Base-by-base conservation (phyloP, 1,140 invertebrate species). In the Chymomyza costata region DNA sequence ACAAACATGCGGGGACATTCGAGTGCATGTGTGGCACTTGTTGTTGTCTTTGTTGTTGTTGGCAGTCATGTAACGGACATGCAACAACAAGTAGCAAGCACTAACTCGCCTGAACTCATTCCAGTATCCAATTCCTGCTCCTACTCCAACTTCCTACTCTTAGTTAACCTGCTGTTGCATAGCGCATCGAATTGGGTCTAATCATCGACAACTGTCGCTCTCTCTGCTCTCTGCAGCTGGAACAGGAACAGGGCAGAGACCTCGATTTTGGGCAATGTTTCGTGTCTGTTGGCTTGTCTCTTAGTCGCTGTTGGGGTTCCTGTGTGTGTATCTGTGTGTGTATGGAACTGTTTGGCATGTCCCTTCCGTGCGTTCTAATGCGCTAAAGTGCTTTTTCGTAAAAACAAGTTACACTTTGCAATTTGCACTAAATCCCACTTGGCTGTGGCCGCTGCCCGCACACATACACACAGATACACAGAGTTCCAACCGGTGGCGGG, bases 381-480 rank as follows among this genome's bases (percentile, higher is more conserved):
- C 73, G 73, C 73, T 80, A 80, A 80, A 80, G 73, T 80, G 73
- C 73, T 80, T 80, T 78, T 78, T 71, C 74, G 64, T 66, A 80
- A 80, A 80, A 80, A 80, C 73, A 80, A 80, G 73, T 80, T 80
- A 80, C 73, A 80, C 73, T 80, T 80, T 80, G 73, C 73, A 80
- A 80, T 80, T 80, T 80, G 67, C 73, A 80, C 73, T 80, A 80
- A 80, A 80, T 80, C 73, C 73, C 73, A 80, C 71, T 71, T 80
- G 71, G 71, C 69, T 78, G 71, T 66, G 71, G 71, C 66, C 62
- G 63, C 58, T 47, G 47, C 55, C 48, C 57, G 46, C 40, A 53
- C 43, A n/a, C n/a, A n/a, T n/a, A n/a, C n/a, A n/a, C 50, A 48
- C 32, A 51, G 56, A 45, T 41, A 50, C 61, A 43, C 28, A 41